Evolutionary conservation across 1,140 invertebrate genomes (phyloP).

Genomic region (Trichonephila clavata): DNA sequence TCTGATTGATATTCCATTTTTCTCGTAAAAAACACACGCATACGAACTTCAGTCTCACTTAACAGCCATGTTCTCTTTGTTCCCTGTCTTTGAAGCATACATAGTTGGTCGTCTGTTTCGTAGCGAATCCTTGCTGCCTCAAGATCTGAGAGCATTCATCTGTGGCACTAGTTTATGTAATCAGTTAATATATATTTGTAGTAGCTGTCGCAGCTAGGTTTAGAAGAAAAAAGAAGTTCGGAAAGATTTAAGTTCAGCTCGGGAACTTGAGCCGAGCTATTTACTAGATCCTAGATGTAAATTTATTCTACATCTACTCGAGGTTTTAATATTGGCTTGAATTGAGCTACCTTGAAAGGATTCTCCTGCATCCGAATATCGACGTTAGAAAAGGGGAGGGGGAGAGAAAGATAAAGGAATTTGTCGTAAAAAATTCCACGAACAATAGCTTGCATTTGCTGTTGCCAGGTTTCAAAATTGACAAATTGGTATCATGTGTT

Average conservation of each 20-base stretch:
- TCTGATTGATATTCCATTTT: not conserved
- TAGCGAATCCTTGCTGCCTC: slow-evolving; percentile 38
- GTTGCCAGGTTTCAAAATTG: slow-evolving; percentile 38
- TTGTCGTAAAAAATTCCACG: slow-evolving; percentile 58
- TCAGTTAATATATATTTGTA: slow-evolving; percentile 56
- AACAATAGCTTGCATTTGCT: slow-evolving; percentile 42
- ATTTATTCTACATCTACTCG: slow-evolving; percentile 66
- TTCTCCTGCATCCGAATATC: slow-evolving; percentile 50
- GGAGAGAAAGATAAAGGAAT: slow-evolving; percentile 41
- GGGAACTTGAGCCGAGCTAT: slow-evolving; percentile 63
- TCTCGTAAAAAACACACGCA: not conserved
- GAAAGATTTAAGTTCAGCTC: slow-evolving; percentile 64
- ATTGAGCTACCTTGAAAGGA: slow-evolving; percentile 75
- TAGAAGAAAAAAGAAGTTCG: slow-evolving; percentile 75
- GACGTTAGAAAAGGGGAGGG: slow-evolving; percentile 38
- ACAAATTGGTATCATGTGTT: not conserved
- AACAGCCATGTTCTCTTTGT: not conserved
- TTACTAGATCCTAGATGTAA: slow-evolving; percentile 68
- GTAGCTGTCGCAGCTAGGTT: slow-evolving; percentile 73
- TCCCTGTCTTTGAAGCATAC: slow-evolving; percentile 29
- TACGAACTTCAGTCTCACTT: not conserved
- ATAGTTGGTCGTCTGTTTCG: slow-evolving; percentile 62
- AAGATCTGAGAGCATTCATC: slow-evolving; percentile 49
- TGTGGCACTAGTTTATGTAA: slow-evolving; percentile 45
- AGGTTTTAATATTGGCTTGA: slow-evolving; percentile 74